Evolutionary conservation across 1,140 invertebrate species (phyloP).

Genomic region (Bacillus rossius): DNA sequence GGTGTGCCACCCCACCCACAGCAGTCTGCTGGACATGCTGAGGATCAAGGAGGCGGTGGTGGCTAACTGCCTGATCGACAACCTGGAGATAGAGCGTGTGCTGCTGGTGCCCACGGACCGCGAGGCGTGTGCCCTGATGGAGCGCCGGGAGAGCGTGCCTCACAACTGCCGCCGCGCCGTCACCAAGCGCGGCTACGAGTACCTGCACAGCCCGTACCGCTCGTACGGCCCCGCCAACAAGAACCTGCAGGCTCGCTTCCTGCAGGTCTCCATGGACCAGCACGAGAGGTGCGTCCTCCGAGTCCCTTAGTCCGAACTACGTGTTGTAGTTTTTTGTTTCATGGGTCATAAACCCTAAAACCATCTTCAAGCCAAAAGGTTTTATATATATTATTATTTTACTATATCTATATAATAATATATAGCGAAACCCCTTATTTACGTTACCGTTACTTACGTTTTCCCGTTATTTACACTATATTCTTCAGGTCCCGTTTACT

Average conservation of each 20-base stretch:
- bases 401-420: no score
- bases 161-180: slow-evolving; percentile 55
- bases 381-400: no score
- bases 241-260: slow-evolving; percentile 8
- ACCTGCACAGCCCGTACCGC: slow-evolving; percentile 62
- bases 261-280: slow-evolving; percentile 18
- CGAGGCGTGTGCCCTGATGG: slow-evolving; percentile 57
- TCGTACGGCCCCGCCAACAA: slow-evolving; percentile 48
- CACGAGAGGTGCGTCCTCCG: no score
- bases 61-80: slow-evolving; percentile 82
- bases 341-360: no score
- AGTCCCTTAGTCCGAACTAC: no score
- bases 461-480: no score
- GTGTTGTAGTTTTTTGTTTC: no score
- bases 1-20: slow-evolving; percentile 43
- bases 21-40: slow-evolving; percentile 62
- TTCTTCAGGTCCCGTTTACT: no score
- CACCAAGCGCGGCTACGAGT: slow-evolving; percentile 52
- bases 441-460: no score
- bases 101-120: slow-evolving; percentile 58
- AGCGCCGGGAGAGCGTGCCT: slow-evolving; percentile 54
- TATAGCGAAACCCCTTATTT: no score
- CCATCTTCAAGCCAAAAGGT: no score
- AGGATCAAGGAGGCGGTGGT: slow-evolving; percentile 68
- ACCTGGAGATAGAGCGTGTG: slow-evolving; percentile 59